Base-by-base conservation (phyloP, 2,888 invertebrate species). In the Corythucha ciliata region DNA sequence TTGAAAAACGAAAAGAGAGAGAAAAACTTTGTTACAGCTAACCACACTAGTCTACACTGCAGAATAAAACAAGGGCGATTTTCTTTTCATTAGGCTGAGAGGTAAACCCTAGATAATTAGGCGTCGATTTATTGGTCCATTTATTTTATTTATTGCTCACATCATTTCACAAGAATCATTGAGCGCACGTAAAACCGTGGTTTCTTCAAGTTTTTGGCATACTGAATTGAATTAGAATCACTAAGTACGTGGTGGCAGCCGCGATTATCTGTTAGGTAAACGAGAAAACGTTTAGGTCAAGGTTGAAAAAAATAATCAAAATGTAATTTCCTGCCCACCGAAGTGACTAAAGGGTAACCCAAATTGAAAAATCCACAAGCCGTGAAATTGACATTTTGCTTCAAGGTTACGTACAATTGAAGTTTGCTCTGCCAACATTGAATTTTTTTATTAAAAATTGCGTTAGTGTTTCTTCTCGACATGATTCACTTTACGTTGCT, bases 401-500 rank as follows among this genome's bases (percentile, higher is more conserved):
- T 33, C 33, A 33, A 16, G 14, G 33, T 16, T 4, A 33, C 33
- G 33, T 33, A 33, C 7, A 33, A 33, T 16, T 18, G 14, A 5
- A 33, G 8, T 33, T 18, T 14, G 5, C 18, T 18, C 33, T 33
- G 29, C n/a, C n/a, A n/a, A n/a, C n/a, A n/a, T n/a, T n/a, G n/a
- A n/a, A n/a, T n/a, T n/a, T n/a, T n/a, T n/a, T n/a, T n/a, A n/a
- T n/a, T n/a, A n/a, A n/a, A n/a, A n/a, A n/a, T n/a, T n/a, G n/a
- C n/a, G n/a, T n/a, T n/a, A n/a, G n/a, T n/a, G n/a, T n/a, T n/a
- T n/a, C n/a, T n/a, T n/a, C n/a, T n/a, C n/a, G 22, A 41, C 22
- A 18, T 21, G 25, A 26, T 39, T 2, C 14, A 36, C 25, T 39
- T 48, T 22, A 48, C 48, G n/a, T 48, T 39, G 29, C 27, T 22